Base-by-base conservation (phyloP, 2,797 vertebrate genomes). In the Lepilemur ruficaudatus region DNA sequence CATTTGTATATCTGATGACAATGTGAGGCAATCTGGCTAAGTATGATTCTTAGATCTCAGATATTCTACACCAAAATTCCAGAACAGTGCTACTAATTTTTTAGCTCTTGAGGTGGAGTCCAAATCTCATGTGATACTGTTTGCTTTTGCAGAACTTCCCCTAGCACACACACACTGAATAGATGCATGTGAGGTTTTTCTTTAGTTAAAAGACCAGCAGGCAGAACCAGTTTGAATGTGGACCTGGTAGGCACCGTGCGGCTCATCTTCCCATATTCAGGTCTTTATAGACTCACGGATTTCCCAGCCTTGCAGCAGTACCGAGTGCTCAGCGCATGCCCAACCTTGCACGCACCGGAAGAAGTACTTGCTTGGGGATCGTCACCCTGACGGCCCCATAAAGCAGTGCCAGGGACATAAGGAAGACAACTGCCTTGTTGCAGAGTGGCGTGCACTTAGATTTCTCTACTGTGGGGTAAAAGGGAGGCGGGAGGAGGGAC, bases 161-260 rank as follows among this genome's bases (percentile, higher is more conserved):
- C 5, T 0, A 0, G 17, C 30, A 20, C 15, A 38, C 0, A 1
- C 15, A 2, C 18, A 32, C 46, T 41, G 35, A 32, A n/a, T 6
- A 41, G n/a, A 14, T n/a, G 5, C 20, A n/a, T 78, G 0, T 11
- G 20, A 41, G 30, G n/a, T 12, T 41, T 72, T 20, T 18, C 32
- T 46, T 57, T 46, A 14, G 28, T 57, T 25, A 28, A 91, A 81
- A 61, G 23, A 57, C 12, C 3, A 0, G 18, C 23, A 46, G 65
- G 23, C 46, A 46, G 46, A 35, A 38, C 41, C 30, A 7, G 18
- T 57, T 28, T 48, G 22, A 7, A 2, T 38, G 12, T 15, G 25
- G 46, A 32, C 20, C 35, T 73, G 14, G 52, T 32, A 32, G 28
- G 25, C 10, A 65, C 63, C 12, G 46, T 25, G 15, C 30, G 43